phyloP scores from a whole-genome alignment of 2,797 vertebrate genomes.

The Protonibea diacanthus region DNA sequence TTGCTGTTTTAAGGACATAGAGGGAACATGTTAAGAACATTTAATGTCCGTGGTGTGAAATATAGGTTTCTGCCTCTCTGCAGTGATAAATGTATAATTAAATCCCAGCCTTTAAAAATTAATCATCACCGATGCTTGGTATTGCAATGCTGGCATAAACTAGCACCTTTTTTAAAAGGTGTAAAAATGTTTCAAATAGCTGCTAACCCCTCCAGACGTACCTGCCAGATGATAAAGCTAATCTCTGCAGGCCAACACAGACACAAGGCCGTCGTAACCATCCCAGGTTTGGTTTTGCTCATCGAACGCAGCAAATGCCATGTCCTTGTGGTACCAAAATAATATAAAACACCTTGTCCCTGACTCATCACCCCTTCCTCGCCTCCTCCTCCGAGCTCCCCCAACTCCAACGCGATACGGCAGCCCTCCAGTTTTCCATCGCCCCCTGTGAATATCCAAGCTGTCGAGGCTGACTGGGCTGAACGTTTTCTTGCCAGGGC shows the following conservation, averaged over 20 bases:
- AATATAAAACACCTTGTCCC: conserved; percentile 71
- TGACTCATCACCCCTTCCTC: conserved; percentile 64
- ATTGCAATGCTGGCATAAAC: conserved; percentile 27
- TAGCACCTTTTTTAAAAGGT: conserved; percentile 31
- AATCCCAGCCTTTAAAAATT: conserved; percentile 46
- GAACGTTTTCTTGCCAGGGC: conserved; percentile 83
- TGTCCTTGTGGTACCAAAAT: conserved; percentile 69
- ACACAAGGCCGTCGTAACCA: conserved; percentile 9
- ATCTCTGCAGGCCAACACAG: conserved; percentile 44
- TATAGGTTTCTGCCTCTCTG: conserved; percentile 16
- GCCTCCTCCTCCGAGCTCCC: conserved; percentile 50
- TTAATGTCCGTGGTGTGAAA: too few species aligned
- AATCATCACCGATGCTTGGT: conserved; percentile 33
- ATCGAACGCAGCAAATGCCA: conserved; percentile 63
- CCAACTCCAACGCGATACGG: conserved; percentile 65
- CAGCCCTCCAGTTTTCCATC: conserved; percentile 80
- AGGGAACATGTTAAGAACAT: not conserved
- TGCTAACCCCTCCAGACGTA: conserved; percentile 22
- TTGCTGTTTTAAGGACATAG: not conserved
- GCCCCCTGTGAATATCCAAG: conserved; percentile 87
- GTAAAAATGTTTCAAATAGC: conserved; percentile 37
- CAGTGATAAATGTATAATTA: conserved; percentile 53
- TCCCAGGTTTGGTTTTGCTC: conserved; percentile 50
- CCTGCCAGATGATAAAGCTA: conserved; percentile 48
- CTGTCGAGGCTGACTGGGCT: conserved; percentile 84